phyloP scores from a whole-genome alignment of 92 coral and sea anemone genomes.

The Paragorgia papillata region DNA sequence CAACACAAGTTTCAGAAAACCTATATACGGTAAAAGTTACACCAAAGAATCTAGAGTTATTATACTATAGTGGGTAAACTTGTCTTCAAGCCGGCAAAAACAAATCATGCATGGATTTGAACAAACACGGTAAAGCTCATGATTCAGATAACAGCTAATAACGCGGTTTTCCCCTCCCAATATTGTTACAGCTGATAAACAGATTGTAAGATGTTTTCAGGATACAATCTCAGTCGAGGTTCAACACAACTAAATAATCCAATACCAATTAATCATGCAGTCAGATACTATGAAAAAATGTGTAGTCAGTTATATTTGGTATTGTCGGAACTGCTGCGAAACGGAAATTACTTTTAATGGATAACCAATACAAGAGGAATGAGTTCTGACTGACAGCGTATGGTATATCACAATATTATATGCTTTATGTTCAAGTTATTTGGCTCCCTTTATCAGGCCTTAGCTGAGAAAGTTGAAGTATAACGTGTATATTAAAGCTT shows the following conservation, averaged over 20 bases:
- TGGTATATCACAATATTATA: not conserved
- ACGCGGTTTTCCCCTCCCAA: not conserved
- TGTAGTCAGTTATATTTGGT: not conserved
- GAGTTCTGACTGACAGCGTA: no score
- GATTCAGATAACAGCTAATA: not conserved
- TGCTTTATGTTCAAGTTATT: not conserved
- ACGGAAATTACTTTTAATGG: constrained; percentile 7
- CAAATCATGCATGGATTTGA: not conserved
- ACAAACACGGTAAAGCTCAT: not conserved
- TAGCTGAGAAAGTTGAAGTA: no score
- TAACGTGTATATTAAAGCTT: no score
- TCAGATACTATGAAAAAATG: not conserved
- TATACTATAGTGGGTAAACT: no score
- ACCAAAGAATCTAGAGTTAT: no score
- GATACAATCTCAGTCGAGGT: not conserved
- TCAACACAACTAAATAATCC: not conserved
- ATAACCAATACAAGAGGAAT: not conserved
- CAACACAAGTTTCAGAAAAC: no score
- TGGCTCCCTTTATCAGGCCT: not conserved
- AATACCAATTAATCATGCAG: not conserved
- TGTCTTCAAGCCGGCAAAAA: no score
- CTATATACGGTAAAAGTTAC: no score
- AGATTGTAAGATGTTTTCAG: not conserved
- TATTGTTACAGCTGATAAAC: not conserved
- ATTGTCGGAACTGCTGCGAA: constrained; percentile 23